Percentiles rank a stretch among this genome's conserved stretches.
Evolutionary conservation across 2,888 invertebrate species (phyloP).

Genomic region (Polietes domitor): DNA sequence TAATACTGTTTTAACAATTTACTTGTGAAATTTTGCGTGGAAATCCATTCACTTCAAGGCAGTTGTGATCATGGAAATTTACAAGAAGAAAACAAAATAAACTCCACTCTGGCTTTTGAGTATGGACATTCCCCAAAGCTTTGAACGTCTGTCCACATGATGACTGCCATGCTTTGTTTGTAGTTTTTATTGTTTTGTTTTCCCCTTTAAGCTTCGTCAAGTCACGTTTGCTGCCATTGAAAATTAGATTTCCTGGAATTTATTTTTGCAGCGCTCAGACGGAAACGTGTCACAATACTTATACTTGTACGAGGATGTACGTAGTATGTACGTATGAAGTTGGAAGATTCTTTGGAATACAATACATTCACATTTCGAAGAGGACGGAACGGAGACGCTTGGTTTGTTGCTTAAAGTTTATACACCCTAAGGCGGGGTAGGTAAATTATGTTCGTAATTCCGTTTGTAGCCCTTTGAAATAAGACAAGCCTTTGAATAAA

Average conservation of each 20-base stretch:
- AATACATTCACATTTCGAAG: not conserved
- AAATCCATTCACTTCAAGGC: too few species aligned
- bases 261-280: conserved; percentile 27
- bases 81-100: too few species aligned
- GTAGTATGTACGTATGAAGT: too few species aligned
- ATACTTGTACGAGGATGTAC: too few species aligned
- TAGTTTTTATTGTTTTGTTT: conserved; percentile 8
- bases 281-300: too few species aligned
- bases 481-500: too few species aligned
- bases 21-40: too few species aligned
- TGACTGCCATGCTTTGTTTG: not conserved
- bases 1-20: too few species aligned
- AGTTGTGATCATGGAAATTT: too few species aligned
- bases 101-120: too few species aligned
- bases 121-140: too few species aligned
- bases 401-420: not conserved
- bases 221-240: conserved; percentile 70
- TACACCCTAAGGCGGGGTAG: not conserved
- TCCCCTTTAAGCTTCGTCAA: conserved; percentile 34
- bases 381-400: not conserved
- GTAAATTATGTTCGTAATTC: not conserved
- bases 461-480: not conserved
- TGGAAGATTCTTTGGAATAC: not conserved
- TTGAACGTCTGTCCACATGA: not conserved
- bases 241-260: conserved; percentile 72